Evolutionary conservation across 2,797 vertebrate genomes (phyloP).

Genomic region (Cuculus canorus): DNA sequence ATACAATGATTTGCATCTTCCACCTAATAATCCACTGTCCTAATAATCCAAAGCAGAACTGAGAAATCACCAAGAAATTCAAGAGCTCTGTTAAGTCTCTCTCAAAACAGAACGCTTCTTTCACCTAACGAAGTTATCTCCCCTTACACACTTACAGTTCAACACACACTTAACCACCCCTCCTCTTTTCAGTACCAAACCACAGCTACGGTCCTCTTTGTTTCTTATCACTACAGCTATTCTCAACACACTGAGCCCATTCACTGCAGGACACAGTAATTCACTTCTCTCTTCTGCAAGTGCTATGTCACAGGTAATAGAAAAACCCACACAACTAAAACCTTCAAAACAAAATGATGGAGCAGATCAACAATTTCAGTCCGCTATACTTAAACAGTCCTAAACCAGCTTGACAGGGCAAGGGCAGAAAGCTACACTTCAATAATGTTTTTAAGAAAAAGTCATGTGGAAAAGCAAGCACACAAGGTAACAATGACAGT

Average conservation of each 20-base stretch:
- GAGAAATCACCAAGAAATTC: background rate
- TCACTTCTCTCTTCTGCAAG: background rate
- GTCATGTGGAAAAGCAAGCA: background rate
- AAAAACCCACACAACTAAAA: background rate
- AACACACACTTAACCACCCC: background rate
- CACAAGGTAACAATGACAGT: background rate
- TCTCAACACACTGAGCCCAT: background rate
- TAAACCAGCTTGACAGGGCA: background rate
- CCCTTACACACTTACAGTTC: background rate
- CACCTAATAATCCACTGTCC: too few species aligned
- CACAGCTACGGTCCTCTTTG: background rate
- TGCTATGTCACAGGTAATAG: background rate
- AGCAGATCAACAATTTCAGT: background rate
- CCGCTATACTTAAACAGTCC: background rate
- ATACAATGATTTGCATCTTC: background rate
- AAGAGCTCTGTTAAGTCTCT: background rate
- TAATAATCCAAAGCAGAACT: too few species aligned
- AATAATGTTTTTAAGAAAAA: background rate
- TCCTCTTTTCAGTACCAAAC: background rate
- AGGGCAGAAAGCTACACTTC: background rate
- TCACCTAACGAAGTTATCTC: background rate
- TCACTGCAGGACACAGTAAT: background rate
- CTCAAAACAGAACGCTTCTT: background rate
- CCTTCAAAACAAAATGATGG: background rate
- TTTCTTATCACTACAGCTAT: background rate